Evolutionary conservation across 2,113 vertebrate species (phyloP).

Genomic region (Passer montanus): DNA sequence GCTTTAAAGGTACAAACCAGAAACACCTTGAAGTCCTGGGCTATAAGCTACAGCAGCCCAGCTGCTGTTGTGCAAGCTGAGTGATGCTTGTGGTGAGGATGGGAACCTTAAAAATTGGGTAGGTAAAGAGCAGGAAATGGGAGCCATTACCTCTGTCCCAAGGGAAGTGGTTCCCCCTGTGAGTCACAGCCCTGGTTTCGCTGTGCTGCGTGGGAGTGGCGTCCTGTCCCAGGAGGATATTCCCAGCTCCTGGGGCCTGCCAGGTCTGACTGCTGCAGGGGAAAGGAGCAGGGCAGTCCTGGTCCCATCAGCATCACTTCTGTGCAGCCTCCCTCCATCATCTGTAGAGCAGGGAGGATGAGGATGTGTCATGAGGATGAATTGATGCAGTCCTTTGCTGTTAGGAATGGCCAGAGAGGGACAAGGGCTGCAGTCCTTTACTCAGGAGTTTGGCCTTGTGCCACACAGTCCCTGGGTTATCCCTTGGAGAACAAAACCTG

Average conservation of each 20-base stretch:
- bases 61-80: conserved; percentile 8
- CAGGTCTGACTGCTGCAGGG: neutral
- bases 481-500: neutral
- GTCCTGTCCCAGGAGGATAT: neutral
- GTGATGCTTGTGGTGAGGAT: conserved; percentile 37
- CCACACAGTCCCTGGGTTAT: neutral
- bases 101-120: conserved; percentile 39
- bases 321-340: neutral
- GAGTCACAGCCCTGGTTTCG: conserved; percentile 51
- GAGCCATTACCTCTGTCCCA: conserved; percentile 55
- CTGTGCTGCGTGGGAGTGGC: neutral
- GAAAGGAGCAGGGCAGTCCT: neutral
- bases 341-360: neutral
- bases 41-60: neutral
- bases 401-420: neutral
- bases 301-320: neutral
- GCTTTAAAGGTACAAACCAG: neutral
- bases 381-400: neutral
- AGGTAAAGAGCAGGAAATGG: conserved; percentile 57
- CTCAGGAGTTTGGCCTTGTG: neutral
- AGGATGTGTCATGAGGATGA: fast-evolving
- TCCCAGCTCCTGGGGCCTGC: neutral
- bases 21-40: neutral
- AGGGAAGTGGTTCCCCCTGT: conserved; percentile 58
- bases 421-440: neutral